Conservation (phyloP, 2,797 vertebrate species). For the Crypturellus tataupa region DNA sequence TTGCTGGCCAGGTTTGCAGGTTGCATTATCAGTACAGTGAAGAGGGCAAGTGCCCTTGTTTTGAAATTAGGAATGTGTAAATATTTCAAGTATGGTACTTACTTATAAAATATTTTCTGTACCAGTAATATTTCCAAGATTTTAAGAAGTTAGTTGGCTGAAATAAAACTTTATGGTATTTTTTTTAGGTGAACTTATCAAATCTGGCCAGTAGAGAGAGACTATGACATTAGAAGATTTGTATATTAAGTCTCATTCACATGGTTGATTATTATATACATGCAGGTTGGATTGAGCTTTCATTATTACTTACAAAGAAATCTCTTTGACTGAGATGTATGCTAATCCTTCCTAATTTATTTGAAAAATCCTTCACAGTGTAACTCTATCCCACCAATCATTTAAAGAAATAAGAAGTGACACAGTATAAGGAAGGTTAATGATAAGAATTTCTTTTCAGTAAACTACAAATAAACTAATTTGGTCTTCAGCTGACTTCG, state of each 20-base stretch:
- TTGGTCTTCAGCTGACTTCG: conserved; percentile 12
- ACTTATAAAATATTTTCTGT: neutral
- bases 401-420: neutral
- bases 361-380: neutral
- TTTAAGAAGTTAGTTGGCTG: neutral
- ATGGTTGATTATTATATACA: neutral
- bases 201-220: neutral
- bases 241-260: neutral
- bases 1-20: neutral
- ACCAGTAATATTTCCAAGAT: neutral
- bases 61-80: neutral
- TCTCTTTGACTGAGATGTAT: neutral
- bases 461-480: conserved; percentile 20
- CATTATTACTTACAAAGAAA: neutral
- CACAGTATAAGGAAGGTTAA: neutral
- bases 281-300: conserved; percentile 12
- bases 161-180: neutral
- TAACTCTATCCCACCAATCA: neutral
- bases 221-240: neutral
- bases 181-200: conserved; percentile 16
- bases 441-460: neutral
- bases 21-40: neutral
- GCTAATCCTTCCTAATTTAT: conserved; percentile 25
- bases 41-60: neutral
- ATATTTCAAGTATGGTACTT: conserved; percentile 3